Base-by-base conservation (phyloP, 2,888 invertebrate species). In the Linnaemya tessellans region DNA sequence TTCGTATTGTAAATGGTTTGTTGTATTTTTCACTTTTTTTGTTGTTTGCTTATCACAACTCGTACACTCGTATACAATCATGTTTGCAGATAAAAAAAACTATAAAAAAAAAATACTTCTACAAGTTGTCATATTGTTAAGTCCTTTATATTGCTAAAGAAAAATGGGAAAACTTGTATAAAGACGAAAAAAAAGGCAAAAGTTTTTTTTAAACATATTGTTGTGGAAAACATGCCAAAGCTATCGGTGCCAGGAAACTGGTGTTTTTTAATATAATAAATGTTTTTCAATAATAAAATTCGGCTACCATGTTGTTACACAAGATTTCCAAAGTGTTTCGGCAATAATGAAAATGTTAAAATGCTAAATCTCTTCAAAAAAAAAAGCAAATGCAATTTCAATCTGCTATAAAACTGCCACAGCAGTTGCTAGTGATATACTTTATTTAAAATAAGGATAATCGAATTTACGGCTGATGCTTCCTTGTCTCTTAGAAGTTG, bases 91-190 rank as follows among this genome's bases (percentile, higher is more conserved):
- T 73, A 38, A 15, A 35, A 35, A 1, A 5, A n/a, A 62, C 9
- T 2, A 49, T n/a, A 64, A 38, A n/a, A 30, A 35, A n/a, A 46
- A 67, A 56, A 41, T 75, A 43, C 15, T 65, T 75, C 30, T 54
- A 73, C 43, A 65, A 75, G 65, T 64, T 75, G 65, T 65, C 65
- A 77, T 35, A 67, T 67, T 56, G 77, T 67, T 58, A 13, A 58
- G 65, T 56, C 11, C 41, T 65, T 22, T 58, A n/a, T 65, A 30
- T 46, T 46, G 35, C 9, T 22, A 20, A n/a, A 77, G 5, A 46
- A 46, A 56, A 51, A 74, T 8, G 54, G 30, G 5, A 54, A 54
- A 71, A 56, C 22, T 56, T 70, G 1, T n/a, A 70, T 20, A 15
- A 15, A 25, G 18, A 60, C 10, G 18, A 41, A 35, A 56, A 54